Percentiles rank a stretch among this genome's conserved stretches.
Conservation (phyloP, 2,888 invertebrate genomes). For the Leptothorax acervorum region DNA sequence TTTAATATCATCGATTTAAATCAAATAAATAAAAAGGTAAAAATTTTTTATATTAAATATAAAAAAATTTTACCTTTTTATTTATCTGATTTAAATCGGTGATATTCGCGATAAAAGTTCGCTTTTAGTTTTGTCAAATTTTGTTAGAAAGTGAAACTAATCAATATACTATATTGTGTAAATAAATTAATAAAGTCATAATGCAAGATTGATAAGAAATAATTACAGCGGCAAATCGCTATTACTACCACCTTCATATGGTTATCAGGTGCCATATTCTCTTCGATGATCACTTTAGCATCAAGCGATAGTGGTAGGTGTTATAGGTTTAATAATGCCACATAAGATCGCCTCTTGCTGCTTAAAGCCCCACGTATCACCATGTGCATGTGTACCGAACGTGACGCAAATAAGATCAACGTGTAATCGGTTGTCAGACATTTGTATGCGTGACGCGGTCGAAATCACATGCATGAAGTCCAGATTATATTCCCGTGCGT, state of each 20-base stretch:
- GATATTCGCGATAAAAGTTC: background rate
- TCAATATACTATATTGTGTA: background rate
- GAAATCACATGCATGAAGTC: slow-evolving; percentile 51
- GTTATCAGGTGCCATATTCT: slow-evolving; percentile 32
- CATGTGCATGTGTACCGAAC: slow-evolving; percentile 69
- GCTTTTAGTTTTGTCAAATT: background rate
- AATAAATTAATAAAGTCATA: background rate
- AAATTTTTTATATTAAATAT: background rate
- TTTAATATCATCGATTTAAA: no score
- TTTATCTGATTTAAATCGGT: background rate
- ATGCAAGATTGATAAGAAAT: background rate
- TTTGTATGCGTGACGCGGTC: slow-evolving; percentile 60
- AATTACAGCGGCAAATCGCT: background rate
- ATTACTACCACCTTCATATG: background rate
- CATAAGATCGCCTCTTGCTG: slow-evolving; percentile 64
- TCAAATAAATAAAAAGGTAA: no score
- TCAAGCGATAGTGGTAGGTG: slow-evolving; percentile 37
- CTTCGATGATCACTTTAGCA: slow-evolving; percentile 36
- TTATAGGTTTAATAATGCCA: slow-evolving; percentile 64
- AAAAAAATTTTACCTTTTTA: background rate
- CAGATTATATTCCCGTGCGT: slow-evolving; percentile 59
- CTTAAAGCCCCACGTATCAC: slow-evolving; percentile 63
- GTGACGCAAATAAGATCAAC: slow-evolving; percentile 73
- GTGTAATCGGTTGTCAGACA: slow-evolving; percentile 66
- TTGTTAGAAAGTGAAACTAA: background rate